A percentile compares a stretch with the other conserved stretches of the same genome.
Conservation (phyloP, 2,797 vertebrate genomes). For the Acipenser transmontanus region DNA sequence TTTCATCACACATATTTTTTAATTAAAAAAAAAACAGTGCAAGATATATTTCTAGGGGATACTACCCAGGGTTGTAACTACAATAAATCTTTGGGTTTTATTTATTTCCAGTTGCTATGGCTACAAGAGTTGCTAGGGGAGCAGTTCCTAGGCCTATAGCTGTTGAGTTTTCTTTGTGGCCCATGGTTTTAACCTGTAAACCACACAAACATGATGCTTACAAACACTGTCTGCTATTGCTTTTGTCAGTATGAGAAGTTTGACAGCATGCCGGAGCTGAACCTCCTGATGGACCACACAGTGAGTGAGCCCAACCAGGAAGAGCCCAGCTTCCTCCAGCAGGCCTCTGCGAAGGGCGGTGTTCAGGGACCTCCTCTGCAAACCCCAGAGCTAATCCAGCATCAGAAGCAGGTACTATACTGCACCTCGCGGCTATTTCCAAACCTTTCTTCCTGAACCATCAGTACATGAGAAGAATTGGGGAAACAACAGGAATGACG, state of each 20-base stretch:
- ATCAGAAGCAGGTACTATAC: conserved; percentile 76
- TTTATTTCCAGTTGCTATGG: neutral
- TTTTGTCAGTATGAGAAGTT: conserved; percentile 65
- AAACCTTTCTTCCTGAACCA: too few species aligned
- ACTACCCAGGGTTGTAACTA: too few species aligned
- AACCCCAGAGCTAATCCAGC: conserved; percentile 68
- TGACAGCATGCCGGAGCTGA: conserved; percentile 66
- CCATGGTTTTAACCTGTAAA: too few species aligned
- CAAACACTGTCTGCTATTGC: neutral
- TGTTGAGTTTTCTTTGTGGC: neutral
- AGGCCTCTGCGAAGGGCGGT: conserved; percentile 38
- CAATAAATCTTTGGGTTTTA: too few species aligned
- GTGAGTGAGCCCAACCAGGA: conserved; percentile 55
- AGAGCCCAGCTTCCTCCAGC: conserved; percentile 55
- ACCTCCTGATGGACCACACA: conserved; percentile 42
- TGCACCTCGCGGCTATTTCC: too few species aligned
- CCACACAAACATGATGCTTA: too few species aligned
- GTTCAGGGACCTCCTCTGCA: conserved; percentile 54
- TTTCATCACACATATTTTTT: too few species aligned
- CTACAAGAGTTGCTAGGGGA: neutral
- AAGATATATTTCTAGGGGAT: too few species aligned
- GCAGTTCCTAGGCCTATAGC: neutral
- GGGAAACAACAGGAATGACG: too few species aligned
- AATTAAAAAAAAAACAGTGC: too few species aligned
- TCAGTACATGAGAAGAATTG: too few species aligned